Conservation (phyloP, 2,797 vertebrate genomes). For the Rachycentron canadum region DNA sequence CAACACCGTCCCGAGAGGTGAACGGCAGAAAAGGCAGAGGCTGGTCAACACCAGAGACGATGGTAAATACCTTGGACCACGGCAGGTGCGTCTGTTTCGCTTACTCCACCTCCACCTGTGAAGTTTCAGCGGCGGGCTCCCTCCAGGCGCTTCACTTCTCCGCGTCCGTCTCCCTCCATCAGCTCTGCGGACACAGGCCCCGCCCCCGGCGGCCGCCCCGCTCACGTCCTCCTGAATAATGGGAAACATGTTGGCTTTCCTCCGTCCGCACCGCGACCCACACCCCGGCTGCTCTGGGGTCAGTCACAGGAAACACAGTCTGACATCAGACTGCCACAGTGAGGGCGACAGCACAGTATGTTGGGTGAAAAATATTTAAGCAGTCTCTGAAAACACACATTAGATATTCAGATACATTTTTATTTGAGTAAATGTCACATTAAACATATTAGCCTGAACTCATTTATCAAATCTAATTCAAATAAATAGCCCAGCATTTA, state of each 20-base stretch:
- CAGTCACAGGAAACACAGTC: not conserved
- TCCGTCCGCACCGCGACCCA: conserved; percentile 41
- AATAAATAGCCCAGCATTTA: not conserved
- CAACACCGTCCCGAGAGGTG: no score
- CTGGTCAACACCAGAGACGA: not conserved
- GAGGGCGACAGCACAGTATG: no score
- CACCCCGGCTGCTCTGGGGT: conserved; percentile 35
- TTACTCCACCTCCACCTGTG: conserved; percentile 65
- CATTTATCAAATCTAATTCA: not conserved
- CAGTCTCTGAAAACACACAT: not conserved
- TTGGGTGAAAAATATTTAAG: no score
- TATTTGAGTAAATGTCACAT: no score
- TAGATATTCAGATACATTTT: not conserved
- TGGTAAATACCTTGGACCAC: conserved; percentile 64
- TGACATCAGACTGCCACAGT: not conserved
- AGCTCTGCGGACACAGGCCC: conserved; percentile 53
- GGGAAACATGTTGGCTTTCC: conserved; percentile 55
- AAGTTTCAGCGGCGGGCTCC: conserved; percentile 28
- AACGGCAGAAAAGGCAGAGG: not conserved
- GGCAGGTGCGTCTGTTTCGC: conserved; percentile 34
- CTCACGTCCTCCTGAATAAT: conserved; percentile 74
- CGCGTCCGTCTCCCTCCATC: conserved; percentile 59
- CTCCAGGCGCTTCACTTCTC: conserved; percentile 58
- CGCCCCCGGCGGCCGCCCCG: conserved; percentile 61
- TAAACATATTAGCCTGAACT: no score